Percentiles rank a stretch among this genome's conserved stretches.
Conservation (phyloP, 2,113 vertebrate species). For the Burhinus bistriatus region DNA sequence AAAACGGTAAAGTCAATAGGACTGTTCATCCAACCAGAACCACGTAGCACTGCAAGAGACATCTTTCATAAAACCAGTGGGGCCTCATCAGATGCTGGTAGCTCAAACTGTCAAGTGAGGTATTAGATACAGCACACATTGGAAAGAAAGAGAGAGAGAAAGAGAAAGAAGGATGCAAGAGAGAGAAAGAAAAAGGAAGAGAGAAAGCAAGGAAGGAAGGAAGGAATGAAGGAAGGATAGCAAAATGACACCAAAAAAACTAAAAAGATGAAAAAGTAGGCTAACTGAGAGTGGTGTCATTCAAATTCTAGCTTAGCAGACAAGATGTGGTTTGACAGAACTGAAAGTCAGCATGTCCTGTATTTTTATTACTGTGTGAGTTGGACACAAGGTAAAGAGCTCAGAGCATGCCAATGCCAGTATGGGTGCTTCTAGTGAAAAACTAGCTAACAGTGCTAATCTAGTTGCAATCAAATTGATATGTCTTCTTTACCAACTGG, state of each 20-base stretch:
- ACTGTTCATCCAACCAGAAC: not conserved
- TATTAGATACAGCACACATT: not conserved
- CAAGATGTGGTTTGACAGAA: not conserved
- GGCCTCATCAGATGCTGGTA: not conserved
- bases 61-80: not conserved
- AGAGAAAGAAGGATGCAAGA: not conserved
- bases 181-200: too few species aligned
- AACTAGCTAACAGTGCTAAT: not conserved
- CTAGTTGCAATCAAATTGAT: not conserved
- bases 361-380: not conserved
- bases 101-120: not conserved
- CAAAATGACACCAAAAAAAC: not conserved
- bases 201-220: too few species aligned
- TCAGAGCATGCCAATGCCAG: not conserved
- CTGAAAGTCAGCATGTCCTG: not conserved
- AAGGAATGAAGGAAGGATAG: not conserved
- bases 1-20: not conserved
- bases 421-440: not conserved
- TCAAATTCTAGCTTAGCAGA: not conserved
- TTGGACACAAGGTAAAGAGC: not conserved
- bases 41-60: not conserved
- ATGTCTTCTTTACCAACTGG: not conserved
- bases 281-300: not conserved
- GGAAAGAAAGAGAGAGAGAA: not conserved
- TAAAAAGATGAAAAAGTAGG: not conserved